phyloP scores from a whole-genome alignment of 2,113 vertebrate genomes.

The Burhinus oedicnemus region DNA sequence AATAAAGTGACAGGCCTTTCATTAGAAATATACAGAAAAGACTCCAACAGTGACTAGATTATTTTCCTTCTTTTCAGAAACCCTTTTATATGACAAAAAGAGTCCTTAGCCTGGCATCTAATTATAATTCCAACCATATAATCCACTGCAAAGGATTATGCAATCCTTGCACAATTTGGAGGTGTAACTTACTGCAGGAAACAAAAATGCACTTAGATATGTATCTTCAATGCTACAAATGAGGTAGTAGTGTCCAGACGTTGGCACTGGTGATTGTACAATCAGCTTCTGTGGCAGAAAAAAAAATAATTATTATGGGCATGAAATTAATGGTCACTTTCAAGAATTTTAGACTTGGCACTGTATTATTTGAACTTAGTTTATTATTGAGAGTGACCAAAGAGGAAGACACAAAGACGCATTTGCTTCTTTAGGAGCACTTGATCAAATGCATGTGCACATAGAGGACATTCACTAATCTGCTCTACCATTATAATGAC shows the following conservation, averaged over 20 bases:
- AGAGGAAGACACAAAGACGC: neutral
- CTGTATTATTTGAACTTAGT: neutral
- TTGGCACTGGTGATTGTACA: neutral
- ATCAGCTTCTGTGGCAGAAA: neutral
- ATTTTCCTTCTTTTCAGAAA: neutral
- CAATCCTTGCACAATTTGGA: neutral
- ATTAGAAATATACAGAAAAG: constrained; percentile 10
- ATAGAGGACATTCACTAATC: neutral
- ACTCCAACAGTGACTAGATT: neutral
- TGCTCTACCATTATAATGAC: rapidly evolving
- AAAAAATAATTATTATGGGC: neutral
- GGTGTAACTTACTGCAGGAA: neutral
- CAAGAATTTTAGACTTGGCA: neutral
- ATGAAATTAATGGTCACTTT: neutral
- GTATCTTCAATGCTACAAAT: neutral
- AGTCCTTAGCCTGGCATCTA: neutral
- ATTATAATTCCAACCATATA: constrained; percentile 4
- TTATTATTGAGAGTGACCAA: neutral
- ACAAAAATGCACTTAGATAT: neutral
- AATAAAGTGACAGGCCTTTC: neutral
- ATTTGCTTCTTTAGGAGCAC: neutral
- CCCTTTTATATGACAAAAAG: neutral
- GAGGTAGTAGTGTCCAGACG: neutral
- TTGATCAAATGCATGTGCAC: neutral
- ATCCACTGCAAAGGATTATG: neutral